Evolutionary conservation across 2,113 vertebrate genomes (phyloP).

Genomic region (Gracilinanus agilis): DNA sequence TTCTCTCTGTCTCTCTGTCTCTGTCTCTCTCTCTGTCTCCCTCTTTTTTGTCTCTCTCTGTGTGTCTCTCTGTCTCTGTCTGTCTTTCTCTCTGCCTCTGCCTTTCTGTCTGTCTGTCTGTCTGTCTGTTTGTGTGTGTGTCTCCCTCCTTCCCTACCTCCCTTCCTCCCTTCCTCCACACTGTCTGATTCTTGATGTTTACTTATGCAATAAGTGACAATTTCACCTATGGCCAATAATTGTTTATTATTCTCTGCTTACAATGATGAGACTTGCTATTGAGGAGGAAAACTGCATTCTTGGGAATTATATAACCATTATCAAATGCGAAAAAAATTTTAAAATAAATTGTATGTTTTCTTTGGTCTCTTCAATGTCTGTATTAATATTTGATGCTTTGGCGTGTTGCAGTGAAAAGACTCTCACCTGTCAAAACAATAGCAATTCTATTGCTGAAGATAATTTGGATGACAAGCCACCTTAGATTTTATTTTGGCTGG

Average conservation of each 20-base stretch:
- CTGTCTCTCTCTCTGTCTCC: too few relatives aligned
- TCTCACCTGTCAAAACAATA: not conserved
- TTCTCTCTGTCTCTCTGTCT: too few relatives aligned
- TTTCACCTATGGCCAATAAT: not conserved
- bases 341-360: not conserved
- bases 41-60: too few relatives aligned
- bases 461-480: not conserved
- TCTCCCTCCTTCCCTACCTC: too few relatives aligned
- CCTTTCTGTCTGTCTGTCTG: too few relatives aligned
- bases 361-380: not conserved
- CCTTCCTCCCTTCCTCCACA: too few relatives aligned
- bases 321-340: not conserved
- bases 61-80: too few relatives aligned
- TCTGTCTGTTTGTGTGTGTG: too few relatives aligned
- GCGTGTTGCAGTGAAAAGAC: too few relatives aligned
- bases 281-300: not conserved
- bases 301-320: not conserved
- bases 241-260: not conserved
- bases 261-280: not conserved
- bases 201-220: not conserved
- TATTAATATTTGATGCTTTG: not conserved
- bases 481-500: not conserved
- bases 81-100: too few relatives aligned
- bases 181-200: not conserved
- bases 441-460: not conserved